phyloP scores from a whole-genome alignment of 2,113 vertebrate genomes.

The Sprattus sprattus region DNA sequence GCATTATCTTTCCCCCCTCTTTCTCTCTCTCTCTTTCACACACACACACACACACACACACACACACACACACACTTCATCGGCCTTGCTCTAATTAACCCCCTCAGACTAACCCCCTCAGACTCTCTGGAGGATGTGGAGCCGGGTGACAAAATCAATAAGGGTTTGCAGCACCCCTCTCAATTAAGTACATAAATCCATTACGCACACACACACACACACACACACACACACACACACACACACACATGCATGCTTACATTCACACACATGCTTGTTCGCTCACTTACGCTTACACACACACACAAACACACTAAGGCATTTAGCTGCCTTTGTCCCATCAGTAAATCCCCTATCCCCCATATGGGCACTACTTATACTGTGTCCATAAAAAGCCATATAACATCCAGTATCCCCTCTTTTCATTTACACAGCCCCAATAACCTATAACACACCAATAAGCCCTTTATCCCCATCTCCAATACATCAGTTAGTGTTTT shows the following conservation, averaged over 20 bases:
- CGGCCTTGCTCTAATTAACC: slow-evolving; percentile 17
- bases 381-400: background rate
- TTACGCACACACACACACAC: background rate
- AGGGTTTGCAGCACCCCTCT: slow-evolving; percentile 28
- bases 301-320: slow-evolving; percentile 1
- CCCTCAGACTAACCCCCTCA: background rate
- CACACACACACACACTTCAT: background rate
- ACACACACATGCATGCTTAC: background rate
- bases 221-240: background rate
- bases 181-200: slow-evolving; percentile 22
- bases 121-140: slow-evolving; percentile 9
- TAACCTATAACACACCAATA: background rate
- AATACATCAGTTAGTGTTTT: background rate
- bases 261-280: background rate
- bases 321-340: background rate
- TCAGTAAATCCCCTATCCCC: background rate
- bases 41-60: slow-evolving; percentile 16
- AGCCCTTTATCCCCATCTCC: background rate
- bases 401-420: background rate
- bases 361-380: background rate
- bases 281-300: background rate
- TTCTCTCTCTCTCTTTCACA: background rate
- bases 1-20: background rate
- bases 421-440: background rate
- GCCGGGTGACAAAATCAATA: slow-evolving; percentile 33